These are phyloP conservation scores for Sphyrna mokarran DNA, from an alignment of 2,113 vertebrate species.

Conservation along the genomic window DNA sequence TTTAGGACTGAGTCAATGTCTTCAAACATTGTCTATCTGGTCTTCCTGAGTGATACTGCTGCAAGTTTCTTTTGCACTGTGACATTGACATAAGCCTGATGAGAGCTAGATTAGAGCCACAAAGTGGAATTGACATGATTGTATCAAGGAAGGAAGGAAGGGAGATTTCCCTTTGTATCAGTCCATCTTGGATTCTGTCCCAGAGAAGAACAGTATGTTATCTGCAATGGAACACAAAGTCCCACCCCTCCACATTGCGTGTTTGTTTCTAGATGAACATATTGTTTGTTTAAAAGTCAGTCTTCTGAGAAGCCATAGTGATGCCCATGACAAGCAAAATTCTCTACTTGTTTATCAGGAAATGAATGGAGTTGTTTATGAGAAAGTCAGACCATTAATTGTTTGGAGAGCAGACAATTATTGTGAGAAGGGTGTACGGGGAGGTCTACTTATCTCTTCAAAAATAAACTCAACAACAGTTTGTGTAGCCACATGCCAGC, in stretches of 20 bases:
- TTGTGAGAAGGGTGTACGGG: neutral
- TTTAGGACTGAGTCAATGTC: neutral
- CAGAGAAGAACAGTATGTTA: neutral
- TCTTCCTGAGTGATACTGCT: neutral
- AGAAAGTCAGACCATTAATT: neutral
- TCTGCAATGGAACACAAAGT: neutral
- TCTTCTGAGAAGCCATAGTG: neutral
- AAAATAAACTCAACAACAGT: constrained; percentile 22
- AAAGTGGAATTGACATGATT: neutral
- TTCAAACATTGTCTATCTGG: neutral
- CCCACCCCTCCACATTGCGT: neutral
- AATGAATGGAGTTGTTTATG: constrained; percentile 18
- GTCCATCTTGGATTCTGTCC: neutral
- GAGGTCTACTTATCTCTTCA: neutral
- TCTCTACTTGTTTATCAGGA: constrained; percentile 16
- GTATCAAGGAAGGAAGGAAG: neutral
- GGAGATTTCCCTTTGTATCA: neutral
- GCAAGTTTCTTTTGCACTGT: constrained; percentile 5
- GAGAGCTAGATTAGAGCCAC: neutral
- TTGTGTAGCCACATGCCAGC: constrained; percentile 1
- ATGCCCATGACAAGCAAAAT: constrained; percentile 2
- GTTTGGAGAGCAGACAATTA: neutral
- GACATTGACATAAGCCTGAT: neutral
- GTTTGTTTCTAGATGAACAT: neutral
- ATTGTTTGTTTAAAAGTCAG: constrained; percentile 19